Conservation (phyloP, 2,113 vertebrate species). For the Phylloscopus trochilus region DNA sequence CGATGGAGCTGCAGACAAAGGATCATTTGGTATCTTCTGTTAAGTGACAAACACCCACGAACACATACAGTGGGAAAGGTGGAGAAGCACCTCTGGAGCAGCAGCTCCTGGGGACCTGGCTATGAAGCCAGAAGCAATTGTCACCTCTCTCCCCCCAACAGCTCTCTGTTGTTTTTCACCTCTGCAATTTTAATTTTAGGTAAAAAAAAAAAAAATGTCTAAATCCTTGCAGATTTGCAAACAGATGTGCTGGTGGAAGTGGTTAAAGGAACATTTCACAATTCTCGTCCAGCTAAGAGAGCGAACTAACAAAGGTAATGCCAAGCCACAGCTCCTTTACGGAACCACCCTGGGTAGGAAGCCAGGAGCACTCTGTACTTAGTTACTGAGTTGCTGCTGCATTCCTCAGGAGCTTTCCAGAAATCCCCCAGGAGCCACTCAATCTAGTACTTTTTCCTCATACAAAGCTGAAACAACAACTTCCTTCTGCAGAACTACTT, state of each 20-base stretch:
- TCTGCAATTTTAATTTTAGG: constrained; percentile 9
- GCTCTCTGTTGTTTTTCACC: background rate
- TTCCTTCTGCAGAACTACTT: constrained; percentile 60
- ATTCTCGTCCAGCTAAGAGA: background rate
- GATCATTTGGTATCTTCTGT: background rate
- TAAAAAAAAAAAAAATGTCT: background rate
- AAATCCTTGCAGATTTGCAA: constrained; percentile 38
- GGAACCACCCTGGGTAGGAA: constrained; percentile 38
- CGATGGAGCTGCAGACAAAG: background rate
- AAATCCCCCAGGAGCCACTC: constrained; percentile 41
- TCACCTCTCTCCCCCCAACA: background rate
- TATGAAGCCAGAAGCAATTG: background rate
- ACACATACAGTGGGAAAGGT: background rate
- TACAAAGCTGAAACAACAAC: constrained; percentile 36
- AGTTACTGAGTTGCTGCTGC: background rate
- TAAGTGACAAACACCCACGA: background rate
- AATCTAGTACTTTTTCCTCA: constrained; percentile 28
- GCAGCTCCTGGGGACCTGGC: background rate
- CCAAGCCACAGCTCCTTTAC: constrained; percentile 54
- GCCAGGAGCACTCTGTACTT: constrained; percentile 52
- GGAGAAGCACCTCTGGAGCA: background rate
- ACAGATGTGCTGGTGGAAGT: constrained; percentile 42
- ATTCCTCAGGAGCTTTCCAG: constrained; percentile 64
- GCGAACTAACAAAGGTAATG: constrained; percentile 13
- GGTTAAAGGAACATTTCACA: constrained; percentile 29